Evolutionary conservation across 2,113 vertebrate genomes (phyloP), one percentile per base, ranked within the genome.

Genomic region (Callipepla californica): DNA sequence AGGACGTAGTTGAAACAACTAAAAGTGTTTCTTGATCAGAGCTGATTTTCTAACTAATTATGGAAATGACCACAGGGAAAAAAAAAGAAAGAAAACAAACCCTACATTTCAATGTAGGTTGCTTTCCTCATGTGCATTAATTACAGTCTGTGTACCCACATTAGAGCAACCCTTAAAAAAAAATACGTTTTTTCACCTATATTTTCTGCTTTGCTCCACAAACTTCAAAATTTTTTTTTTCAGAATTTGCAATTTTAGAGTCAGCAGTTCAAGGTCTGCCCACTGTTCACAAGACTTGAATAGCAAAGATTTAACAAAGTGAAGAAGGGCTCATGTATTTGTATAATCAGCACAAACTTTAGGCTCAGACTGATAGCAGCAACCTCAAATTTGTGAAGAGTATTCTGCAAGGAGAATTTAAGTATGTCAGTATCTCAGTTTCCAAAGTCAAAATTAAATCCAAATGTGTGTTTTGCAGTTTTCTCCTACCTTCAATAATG

Each of bases 1-100:
- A 89, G 92, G 94, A 92, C 87, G 36, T 13, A 87, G 66, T 96
- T 96, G 89, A 97, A 93, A 96, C 72, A 95, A 95, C 95, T 48
- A 80, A 75, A 95, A 95, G 25, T 47, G 20, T 61, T 90, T 88
- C 92, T 96, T 91, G 65, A 91, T 76, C 67, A 90, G 77, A 61
- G 67, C 16, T 84, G 74, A n/a, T 93, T 93, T 94, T 88, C 72
- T 75, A 81, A 83, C 77, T 70, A 69, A 20, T 94, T 92, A 88
- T 90, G 77, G 75, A 92, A 89, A 87, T 59, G 50, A 72, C 53
- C 32, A 44, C 10, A 47, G 68, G 32, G 45, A 34, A 87, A 90
- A 72, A n/a, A 55, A 25, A 16, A 36, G 9, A 36, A 57, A 32
- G 4, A 57, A 57, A 8, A 16, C 84, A 78, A 79, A 53, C 48